A percentile compares a stretch with the other conserved stretches of the same genome.
Conservation (phyloP, 1,140 invertebrate species). For the Drosophila takahashii region DNA sequence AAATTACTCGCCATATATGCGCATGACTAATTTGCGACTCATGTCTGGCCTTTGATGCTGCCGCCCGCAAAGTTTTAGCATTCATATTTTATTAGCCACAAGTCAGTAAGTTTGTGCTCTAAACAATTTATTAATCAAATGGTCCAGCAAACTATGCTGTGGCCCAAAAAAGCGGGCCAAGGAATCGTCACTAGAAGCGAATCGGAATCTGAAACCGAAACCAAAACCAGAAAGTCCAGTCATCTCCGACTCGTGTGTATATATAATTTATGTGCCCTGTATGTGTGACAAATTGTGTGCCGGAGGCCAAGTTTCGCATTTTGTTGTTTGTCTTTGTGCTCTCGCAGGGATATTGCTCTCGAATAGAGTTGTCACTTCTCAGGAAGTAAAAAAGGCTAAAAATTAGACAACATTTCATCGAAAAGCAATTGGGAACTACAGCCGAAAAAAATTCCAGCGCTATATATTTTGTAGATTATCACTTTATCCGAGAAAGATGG, state of each 20-base stretch:
- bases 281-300: conserved; percentile 81
- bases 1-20: conserved; percentile 73
- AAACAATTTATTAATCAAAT: conserved; percentile 82
- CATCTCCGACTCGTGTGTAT: conserved; percentile 41
- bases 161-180: conserved; percentile 15
- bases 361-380: conserved; percentile 10
- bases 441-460: neutral
- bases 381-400: neutral
- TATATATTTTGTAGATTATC: too few relatives aligned
- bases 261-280: conserved; percentile 75
- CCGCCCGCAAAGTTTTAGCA: conserved; percentile 63
- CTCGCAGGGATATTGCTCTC: conserved; percentile 16
- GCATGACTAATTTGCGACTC: conserved; percentile 78
- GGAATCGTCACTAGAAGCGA: conserved; percentile 16
- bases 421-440: too few relatives aligned
- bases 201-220: conserved; percentile 9
- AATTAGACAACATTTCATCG: neutral
- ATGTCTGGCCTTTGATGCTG: conserved; percentile 65
- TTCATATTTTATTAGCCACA: conserved; percentile 81
- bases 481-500: too few relatives aligned
- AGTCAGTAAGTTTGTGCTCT: conserved; percentile 75
- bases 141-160: conserved; percentile 42
- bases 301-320: conserved; percentile 65
- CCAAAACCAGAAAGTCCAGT: conserved; percentile 35
- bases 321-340: conserved; percentile 50